These are phyloP conservation scores for Tragulus kanchil DNA, from an alignment of 2,113 vertebrate genomes.

Conservation along the genomic window DNA sequence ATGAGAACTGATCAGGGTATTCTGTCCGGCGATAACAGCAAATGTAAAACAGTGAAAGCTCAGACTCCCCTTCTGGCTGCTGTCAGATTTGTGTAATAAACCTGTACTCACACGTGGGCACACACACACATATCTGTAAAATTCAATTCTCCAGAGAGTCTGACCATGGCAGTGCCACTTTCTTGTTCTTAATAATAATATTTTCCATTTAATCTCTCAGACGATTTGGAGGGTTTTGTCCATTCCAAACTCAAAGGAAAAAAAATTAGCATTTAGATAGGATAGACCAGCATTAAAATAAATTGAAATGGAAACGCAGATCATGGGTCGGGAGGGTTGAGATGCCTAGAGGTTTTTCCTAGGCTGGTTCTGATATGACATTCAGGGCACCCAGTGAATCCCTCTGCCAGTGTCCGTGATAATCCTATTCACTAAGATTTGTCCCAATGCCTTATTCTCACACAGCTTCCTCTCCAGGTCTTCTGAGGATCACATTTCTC, in stretches of 20 bases:
- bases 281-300: slow-evolving; percentile 78
- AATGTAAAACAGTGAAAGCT: slow-evolving; percentile 62
- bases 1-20: slow-evolving; percentile 63
- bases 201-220: slow-evolving; percentile 80
- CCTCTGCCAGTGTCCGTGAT: background rate
- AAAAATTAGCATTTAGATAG: slow-evolving; percentile 86
- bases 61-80: slow-evolving; percentile 60
- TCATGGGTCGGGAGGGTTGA: background rate
- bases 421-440: background rate
- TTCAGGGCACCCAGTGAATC: background rate
- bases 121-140: background rate
- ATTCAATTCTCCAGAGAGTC: slow-evolving; percentile 68
- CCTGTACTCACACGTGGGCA: background rate
- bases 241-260: slow-evolving; percentile 65
- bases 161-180: background rate
- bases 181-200: slow-evolving; percentile 79
- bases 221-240: slow-evolving; percentile 73
- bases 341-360: background rate
- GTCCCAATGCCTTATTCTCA: background rate
- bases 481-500: background rate
- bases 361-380: background rate
- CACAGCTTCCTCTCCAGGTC: background rate
- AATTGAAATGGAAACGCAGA: slow-evolving; percentile 69
- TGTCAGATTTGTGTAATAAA: slow-evolving; percentile 69
- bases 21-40: slow-evolving; percentile 61